Evolutionary conservation across 2,888 invertebrate genomes (phyloP), one percentile per base, ranked within the genome.

Genomic region (Biston stratarius): DNA sequence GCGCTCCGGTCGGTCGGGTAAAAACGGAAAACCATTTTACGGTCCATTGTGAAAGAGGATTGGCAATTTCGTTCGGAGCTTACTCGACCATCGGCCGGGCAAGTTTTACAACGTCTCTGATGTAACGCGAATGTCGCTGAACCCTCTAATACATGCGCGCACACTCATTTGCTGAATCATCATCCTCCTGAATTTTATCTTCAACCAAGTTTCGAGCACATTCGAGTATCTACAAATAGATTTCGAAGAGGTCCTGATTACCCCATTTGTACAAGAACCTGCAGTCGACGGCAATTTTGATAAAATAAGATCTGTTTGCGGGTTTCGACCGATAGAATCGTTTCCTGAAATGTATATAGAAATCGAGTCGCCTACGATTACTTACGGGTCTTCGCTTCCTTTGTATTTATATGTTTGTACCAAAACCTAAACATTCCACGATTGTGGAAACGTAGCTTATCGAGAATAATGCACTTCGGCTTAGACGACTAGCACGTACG

Each of bases 21-120:
- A 93, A 93, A 93, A 93, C 92, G 93, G 92, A 88, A 93, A 92
- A 92, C 92, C 92, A 94, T 93, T 94, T 93, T 93, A 94, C 93
- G 93, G 91, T 92, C 90, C 92, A 93, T 94, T 93, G 93, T 94
- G 92, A 89, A 91, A 89, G 91, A 89, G 93, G 92, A 94, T 94
- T 93, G 93, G 90, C 93, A 93, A 93, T 94, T 93, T 92, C 89
- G 91, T 88, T 88, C 86, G 83, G 85, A 89, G 89, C 90, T 91
- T 89, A 92, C 89, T 89, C 90, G 88, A 89, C 91, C 91, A 88
- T 89, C 90, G 89, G 88, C 88, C 85, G 86, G 84, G 83, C 86
- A 84, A 90, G 87, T 91, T 92, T 91, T 90, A 91, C 89, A 89
- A 85, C 89, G 83, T 88, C 89, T 88, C 89, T 86, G 85, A 90